A percentile compares a stretch with the other conserved stretches of the same genome.
Conservation (phyloP, 2,888 invertebrate genomes). For the Crocallis elinguaria region DNA sequence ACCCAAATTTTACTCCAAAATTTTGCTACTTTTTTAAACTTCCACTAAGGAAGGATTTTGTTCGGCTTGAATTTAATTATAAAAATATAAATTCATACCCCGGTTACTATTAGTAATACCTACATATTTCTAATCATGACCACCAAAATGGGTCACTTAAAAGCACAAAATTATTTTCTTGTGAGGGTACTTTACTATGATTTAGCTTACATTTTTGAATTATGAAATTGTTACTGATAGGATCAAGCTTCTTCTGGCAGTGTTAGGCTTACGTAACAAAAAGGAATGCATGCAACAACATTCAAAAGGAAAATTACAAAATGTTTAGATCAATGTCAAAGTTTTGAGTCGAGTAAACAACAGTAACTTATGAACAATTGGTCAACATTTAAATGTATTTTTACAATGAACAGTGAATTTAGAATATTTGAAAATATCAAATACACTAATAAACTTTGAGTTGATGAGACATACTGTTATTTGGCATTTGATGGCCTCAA, state of each 20-base stretch:
- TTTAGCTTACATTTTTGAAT: constrained; percentile 19
- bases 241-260: constrained; percentile 52
- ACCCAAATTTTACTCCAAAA: no score
- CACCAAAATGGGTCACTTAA: no score
- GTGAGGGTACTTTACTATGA: no score
- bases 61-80: no score
- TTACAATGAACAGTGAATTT: constrained; percentile 50
- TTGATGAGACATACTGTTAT: constrained; percentile 26
- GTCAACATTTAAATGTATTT: constrained; percentile 41
- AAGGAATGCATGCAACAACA: constrained; percentile 12
- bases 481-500: constrained; percentile 21
- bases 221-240: not conserved
- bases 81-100: no score
- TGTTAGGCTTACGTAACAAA: constrained; percentile 35
- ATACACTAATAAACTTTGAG: constrained; percentile 37
- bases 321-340: constrained; percentile 28
- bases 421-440: constrained; percentile 41
- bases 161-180: no score
- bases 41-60: no score
- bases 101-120: no score
- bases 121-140: no score
- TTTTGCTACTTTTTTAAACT: no score
- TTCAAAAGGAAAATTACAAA: constrained; percentile 8
- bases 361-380: constrained; percentile 37
- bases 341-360: constrained; percentile 14